These are phyloP conservation scores for Trissolcus basalis DNA, from an alignment of 1,140 invertebrate species.

Conservation along the genomic window DNA sequence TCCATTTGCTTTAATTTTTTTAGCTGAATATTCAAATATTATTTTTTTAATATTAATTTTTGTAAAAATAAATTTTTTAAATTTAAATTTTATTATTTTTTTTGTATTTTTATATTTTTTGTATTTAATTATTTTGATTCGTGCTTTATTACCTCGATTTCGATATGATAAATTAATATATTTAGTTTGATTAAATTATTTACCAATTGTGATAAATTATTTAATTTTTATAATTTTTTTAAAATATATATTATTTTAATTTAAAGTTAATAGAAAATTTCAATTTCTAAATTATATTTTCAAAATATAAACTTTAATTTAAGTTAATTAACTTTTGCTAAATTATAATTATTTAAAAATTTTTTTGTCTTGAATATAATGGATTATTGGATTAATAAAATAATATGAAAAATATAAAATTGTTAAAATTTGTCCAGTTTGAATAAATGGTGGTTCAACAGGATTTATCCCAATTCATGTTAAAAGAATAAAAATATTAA, in stretches of 20 bases:
- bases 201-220: conserved; percentile 77
- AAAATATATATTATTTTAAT: conserved; percentile 58
- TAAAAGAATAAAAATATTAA: conserved; percentile 77
- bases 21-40: conserved; percentile 83
- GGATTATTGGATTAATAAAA: conserved; percentile 73
- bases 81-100: conserved; percentile 72
- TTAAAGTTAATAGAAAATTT: conserved; percentile 77
- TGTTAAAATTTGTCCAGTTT: conserved; percentile 79
- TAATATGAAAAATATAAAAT: conserved; percentile 78
- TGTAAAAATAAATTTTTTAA: conserved; percentile 76
- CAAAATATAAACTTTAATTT: conserved; percentile 79
- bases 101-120: conserved; percentile 76
- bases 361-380: conserved; percentile 56
- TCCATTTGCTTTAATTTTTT: conserved; percentile 84
- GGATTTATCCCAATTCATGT: conserved; percentile 81
- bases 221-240: conserved; percentile 73
- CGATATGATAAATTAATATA: conserved; percentile 81
- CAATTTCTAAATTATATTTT: conserved; percentile 80
- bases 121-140: conserved; percentile 79
- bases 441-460: conserved; percentile 80
- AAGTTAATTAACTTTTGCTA: conserved; percentile 70
- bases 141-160: conserved; percentile 77
- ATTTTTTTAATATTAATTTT: conserved; percentile 81
- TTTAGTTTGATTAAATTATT: conserved; percentile 78
- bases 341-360: too few relatives aligned